Evolutionary conservation across 2,888 invertebrate genomes (phyloP).

Genomic region (Scaptomyza caliginosa): DNA sequence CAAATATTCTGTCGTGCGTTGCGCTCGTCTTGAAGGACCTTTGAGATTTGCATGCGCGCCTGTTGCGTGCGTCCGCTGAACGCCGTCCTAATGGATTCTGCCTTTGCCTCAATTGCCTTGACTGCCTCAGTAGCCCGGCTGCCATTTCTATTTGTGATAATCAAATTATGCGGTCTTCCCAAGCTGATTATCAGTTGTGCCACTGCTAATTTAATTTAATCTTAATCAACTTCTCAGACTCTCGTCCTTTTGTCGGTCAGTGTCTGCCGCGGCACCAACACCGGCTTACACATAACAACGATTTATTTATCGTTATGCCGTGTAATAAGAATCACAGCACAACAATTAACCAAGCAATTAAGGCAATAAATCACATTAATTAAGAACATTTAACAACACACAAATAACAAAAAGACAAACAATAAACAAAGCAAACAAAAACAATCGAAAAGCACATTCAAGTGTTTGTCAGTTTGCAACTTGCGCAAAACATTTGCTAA

Average conservation of each 20-base stretch:
- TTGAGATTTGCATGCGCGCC: slow-evolving; percentile 59
- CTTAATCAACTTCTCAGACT: slow-evolving; percentile 31
- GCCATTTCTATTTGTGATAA: slow-evolving; percentile 34
- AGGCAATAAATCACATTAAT: too few relatives aligned
- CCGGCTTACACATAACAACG: too few relatives aligned
- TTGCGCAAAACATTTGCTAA: too few relatives aligned
- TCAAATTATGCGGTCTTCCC: slow-evolving; percentile 42
- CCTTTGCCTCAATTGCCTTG: slow-evolving; percentile 14
- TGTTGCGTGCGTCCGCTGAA: slow-evolving; percentile 57
- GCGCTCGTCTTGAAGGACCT: slow-evolving; percentile 18
- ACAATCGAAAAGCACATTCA: too few relatives aligned
- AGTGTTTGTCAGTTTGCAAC: too few relatives aligned
- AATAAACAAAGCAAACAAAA: too few relatives aligned
- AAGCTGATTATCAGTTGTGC: slow-evolving; percentile 37
- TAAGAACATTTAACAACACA: too few relatives aligned
- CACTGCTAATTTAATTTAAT: slow-evolving; percentile 30
- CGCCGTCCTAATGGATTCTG: slow-evolving; percentile 27
- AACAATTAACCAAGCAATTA: too few relatives aligned
- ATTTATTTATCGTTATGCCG: too few relatives aligned
- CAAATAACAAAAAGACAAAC: slow-evolving; percentile 6
- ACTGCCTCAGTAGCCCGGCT: neutral
- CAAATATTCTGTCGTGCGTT: slow-evolving; percentile 45
- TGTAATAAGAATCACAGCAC: too few relatives aligned
- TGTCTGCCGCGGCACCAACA: neutral
- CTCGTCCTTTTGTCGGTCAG: neutral